Evolutionary conservation across 2,888 invertebrate species (phyloP).

Genomic region (Pheosia tremula): DNA sequence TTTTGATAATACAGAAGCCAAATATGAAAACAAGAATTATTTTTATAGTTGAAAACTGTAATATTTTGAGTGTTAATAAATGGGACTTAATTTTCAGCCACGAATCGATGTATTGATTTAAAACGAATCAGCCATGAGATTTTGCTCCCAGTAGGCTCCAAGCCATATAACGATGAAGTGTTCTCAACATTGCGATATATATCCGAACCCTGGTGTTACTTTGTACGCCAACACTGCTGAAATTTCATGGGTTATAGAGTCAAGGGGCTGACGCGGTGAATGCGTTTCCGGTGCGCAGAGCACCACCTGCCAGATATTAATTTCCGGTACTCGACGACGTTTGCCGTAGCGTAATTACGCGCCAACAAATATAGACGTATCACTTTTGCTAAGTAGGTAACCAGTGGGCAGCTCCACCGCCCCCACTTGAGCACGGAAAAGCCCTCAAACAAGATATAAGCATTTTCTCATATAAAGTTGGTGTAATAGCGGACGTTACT

Average conservation of each 20-base stretch:
- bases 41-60: background rate
- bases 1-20: background rate
- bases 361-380: slow-evolving; percentile 60
- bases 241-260: slow-evolving; percentile 18
- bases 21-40: background rate
- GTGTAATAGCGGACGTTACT: slow-evolving; percentile 15
- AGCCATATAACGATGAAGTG: slow-evolving; percentile 13
- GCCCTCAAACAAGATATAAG: slow-evolving; percentile 36
- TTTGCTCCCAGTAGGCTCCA: slow-evolving; percentile 20
- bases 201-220: slow-evolving; percentile 18
- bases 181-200: slow-evolving; percentile 10
- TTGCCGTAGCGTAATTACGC: slow-evolving; percentile 55
- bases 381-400: slow-evolving; percentile 26
- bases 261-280: slow-evolving; percentile 38
- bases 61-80: background rate
- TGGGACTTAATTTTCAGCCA: background rate
- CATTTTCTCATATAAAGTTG: slow-evolving; percentile 25
- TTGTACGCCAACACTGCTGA: slow-evolving; percentile 11
- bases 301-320: slow-evolving; percentile 71
- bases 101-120: slow-evolving; percentile 21
- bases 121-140: slow-evolving; percentile 22
- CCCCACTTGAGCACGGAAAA: slow-evolving; percentile 42
- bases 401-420: slow-evolving; percentile 18
- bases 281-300: slow-evolving; percentile 46
- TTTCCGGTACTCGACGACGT: slow-evolving; percentile 69